These are phyloP conservation scores for Ictidomys tridecemlineatus DNA, from an alignment of 2,113 vertebrate species.

Conservation along the genomic window DNA sequence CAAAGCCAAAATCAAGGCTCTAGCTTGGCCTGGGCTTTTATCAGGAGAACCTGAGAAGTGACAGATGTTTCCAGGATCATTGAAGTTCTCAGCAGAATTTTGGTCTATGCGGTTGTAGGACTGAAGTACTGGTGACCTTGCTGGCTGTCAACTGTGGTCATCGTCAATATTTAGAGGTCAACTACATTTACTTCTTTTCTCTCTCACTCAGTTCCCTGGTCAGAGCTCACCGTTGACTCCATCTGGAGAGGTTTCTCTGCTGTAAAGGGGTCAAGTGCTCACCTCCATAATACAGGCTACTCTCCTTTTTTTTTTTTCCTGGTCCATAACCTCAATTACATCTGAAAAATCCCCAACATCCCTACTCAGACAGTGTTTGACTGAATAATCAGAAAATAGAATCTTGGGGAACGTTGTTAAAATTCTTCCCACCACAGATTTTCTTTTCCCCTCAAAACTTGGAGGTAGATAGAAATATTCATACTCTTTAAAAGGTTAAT, in stretches of 20 bases:
- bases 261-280: not conserved
- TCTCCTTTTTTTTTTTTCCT: not conserved
- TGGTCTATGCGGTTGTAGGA: not conserved
- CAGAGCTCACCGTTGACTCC: not conserved
- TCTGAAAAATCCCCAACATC: not conserved
- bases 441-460: not conserved
- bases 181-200: not conserved
- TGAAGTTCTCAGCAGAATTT: not conserved
- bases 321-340: not conserved
- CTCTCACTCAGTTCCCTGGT: not conserved
- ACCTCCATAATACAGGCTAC: not conserved
- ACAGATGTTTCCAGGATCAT: not conserved
- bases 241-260: not conserved
- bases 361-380: not conserved
- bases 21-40: not conserved
- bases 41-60: not conserved
- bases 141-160: not conserved
- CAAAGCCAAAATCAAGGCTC: not conserved
- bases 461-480: not conserved
- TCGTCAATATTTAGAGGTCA: not conserved
- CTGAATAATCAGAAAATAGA: not conserved
- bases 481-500: not conserved
- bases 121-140: not conserved
- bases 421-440: not conserved
- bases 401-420: not conserved